Evolutionary conservation across 2,888 invertebrate species (phyloP).

Genomic region (Lumbricus terrestris): DNA sequence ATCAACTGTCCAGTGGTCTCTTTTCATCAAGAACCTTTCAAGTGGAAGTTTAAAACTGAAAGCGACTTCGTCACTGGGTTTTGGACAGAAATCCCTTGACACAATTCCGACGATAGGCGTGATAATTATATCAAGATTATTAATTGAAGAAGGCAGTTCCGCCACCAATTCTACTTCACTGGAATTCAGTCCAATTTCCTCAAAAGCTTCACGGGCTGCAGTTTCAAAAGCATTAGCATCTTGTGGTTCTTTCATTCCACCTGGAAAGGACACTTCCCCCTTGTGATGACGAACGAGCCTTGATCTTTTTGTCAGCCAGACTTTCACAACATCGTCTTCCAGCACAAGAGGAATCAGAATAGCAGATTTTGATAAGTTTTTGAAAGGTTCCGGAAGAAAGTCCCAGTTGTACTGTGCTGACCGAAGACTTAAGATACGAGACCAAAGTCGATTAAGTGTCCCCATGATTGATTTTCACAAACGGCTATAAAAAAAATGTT

Average conservation of each 20-base stretch:
- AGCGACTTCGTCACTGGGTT: constrained; percentile 50
- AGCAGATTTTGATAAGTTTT: constrained; percentile 38
- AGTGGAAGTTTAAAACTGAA: constrained; percentile 50
- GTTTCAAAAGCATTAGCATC: constrained; percentile 51
- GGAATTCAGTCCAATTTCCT: constrained; percentile 53
- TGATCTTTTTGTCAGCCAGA: constrained; percentile 45
- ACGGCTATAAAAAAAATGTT: background rate
- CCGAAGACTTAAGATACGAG: background rate
- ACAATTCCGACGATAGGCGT: constrained; percentile 49
- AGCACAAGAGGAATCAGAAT: constrained; percentile 48
- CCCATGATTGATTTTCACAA: background rate
- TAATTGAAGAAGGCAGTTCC: constrained; percentile 43
- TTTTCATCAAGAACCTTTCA: constrained; percentile 43
- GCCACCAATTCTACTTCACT: constrained; percentile 46
- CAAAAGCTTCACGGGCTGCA: constrained; percentile 53
- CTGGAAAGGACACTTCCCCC: constrained; percentile 53
- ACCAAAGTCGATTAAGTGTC: background rate
- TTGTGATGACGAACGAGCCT: constrained; percentile 38
- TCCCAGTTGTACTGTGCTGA: constrained; percentile 21
- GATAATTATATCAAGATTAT: constrained; percentile 44
- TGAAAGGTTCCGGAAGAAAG: constrained; percentile 13
- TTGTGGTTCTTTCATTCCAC: constrained; percentile 47
- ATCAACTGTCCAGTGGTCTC: constrained; percentile 20
- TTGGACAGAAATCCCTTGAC: constrained; percentile 45
- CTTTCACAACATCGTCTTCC: constrained; percentile 39